Conservation (phyloP, 2,113 vertebrate species). For the Meriones unguiculatus region DNA sequence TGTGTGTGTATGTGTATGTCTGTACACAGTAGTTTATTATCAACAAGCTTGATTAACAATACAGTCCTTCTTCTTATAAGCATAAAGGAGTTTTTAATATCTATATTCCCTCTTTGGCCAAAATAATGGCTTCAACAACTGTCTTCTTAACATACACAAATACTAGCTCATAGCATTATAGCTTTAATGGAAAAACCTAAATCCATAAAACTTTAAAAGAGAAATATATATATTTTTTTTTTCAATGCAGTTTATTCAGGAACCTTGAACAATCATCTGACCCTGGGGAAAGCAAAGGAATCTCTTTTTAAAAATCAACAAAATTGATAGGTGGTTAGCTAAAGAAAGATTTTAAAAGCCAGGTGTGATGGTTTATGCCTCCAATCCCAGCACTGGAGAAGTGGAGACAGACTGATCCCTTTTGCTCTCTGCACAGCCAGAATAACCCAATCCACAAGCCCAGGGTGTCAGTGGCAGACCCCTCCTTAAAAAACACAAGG, state of each 20-base stretch:
- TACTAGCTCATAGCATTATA: neutral
- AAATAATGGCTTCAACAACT: neutral
- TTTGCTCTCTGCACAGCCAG: neutral
- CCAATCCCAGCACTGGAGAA: too few relatives aligned
- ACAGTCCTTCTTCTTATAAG: neutral
- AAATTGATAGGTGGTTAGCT: neutral
- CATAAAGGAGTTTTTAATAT: neutral
- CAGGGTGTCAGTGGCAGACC: neutral
- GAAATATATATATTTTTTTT: too few relatives aligned
- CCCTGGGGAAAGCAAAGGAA: too few relatives aligned
- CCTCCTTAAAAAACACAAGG: neutral
- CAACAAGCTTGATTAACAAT: neutral
- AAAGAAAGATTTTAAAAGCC: neutral
- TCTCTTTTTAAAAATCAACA: neutral
- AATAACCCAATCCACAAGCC: neutral
- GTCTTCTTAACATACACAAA: neutral
- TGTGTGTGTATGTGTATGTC: neutral
- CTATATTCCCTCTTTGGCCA: rapidly evolving
- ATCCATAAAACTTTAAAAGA: neutral
- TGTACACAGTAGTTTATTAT: neutral
- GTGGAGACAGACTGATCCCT: neutral
- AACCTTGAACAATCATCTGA: too few relatives aligned
- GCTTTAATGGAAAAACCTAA: neutral
- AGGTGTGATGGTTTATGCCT: neutral
- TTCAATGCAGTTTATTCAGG: too few relatives aligned